Percentiles rank a stretch among this genome's conserved stretches.
phyloP scores from a whole-genome alignment of 2,888 invertebrate species.

The Copidosoma aretas region DNA sequence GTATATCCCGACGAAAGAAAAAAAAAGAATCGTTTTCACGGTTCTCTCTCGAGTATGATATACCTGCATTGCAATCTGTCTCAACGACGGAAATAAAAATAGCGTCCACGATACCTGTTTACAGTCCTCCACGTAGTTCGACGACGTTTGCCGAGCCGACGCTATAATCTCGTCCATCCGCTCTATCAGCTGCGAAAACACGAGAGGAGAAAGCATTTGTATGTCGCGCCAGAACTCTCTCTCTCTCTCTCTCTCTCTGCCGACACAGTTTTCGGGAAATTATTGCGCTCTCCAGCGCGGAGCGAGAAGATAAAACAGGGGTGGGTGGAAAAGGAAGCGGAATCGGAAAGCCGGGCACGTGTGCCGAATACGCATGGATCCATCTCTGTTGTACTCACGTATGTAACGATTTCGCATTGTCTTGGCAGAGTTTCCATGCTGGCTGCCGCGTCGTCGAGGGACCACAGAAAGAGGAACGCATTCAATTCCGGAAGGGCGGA shows the following conservation, averaged over 20 bases:
- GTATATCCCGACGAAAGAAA: not conserved
- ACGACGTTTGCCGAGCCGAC: conserved; percentile 60
- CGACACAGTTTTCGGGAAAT: not conserved
- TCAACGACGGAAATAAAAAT: not conserved
- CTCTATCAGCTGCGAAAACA: conserved; percentile 63
- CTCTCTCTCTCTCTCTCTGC: not conserved
- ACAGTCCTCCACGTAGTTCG: conserved; percentile 61
- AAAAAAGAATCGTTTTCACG: too few species aligned
- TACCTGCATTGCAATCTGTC: not conserved
- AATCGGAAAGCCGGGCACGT: too few species aligned
- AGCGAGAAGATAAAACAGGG: too few species aligned
- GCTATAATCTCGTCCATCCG: conserved; percentile 66
- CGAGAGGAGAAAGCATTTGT: not conserved
- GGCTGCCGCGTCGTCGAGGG: conserved; percentile 57
- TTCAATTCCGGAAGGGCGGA: conserved; percentile 67
- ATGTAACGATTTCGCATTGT: conserved; percentile 62
- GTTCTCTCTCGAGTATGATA: not conserved
- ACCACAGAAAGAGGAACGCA: conserved; percentile 68
- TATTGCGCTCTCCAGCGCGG: too few species aligned
- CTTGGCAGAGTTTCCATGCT: conserved; percentile 63
- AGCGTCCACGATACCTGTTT: conserved; percentile 60
- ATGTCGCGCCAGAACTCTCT: not conserved
- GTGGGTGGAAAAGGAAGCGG: not conserved
- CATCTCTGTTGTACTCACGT: too few species aligned
- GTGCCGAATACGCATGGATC: too few species aligned